Evolutionary conservation across 2,797 vertebrate genomes (phyloP), one percentile per base, ranked within the genome.

Genomic region (Tangara arthus): DNA sequence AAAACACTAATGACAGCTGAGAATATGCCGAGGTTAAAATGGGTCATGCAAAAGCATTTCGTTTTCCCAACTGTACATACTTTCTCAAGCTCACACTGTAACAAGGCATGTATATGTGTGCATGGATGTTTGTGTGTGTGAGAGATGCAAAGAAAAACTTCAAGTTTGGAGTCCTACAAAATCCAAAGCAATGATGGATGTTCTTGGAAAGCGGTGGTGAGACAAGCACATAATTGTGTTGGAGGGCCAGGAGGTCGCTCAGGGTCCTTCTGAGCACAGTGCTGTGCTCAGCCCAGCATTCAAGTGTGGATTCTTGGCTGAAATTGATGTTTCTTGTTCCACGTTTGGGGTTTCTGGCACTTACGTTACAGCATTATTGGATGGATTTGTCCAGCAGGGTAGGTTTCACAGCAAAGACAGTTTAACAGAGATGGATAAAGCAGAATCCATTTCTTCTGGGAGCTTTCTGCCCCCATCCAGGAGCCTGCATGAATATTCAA

Each of bases 1-100:
- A 89, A 95, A 89, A n/a, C 60, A 76, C 87, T 95, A 86, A 76
- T 90, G 92, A 59, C 95, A 89, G 81, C 87, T 94, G 87, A 94
- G 87, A 94, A 79, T 82, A 95, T 8, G 26, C 78, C 3, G 9
- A 63, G 90, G 94, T 94, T 93, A 84, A 90, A 93, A 72, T 34
- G 52, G 77, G 83, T 90, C 83, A 5, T 8, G 37, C 70, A 86
- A 94, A 96, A 94, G 66, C 73, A 65, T 92, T 94, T 79, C 2
- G 28, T 90, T 89, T 94, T 90, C 77, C 76, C 78, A 86, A 50
- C 78, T 26, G 24, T 49, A 32, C 47, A 8, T 90, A 47, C 18
- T 92, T 95, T 78, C 73, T 90, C 70, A 66, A 83, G 77, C 88
- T 68, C 56, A 56, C 57, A 7, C 65, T 34, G 44, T 53, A 50